Conservation (phyloP, 2,888 invertebrate species). For the Drosophila acutilabella region DNA sequence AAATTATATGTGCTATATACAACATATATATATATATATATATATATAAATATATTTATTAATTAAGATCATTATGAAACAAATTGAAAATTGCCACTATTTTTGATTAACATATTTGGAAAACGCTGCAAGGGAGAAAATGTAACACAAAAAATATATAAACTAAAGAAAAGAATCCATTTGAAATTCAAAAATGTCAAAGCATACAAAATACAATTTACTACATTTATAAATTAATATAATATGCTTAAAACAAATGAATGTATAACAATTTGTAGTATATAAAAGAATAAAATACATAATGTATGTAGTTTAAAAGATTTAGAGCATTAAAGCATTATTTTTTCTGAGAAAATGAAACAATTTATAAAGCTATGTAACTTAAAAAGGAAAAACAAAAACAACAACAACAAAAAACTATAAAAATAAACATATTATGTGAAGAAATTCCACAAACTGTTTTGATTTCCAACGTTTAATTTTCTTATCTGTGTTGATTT, state of each 20-base stretch:
- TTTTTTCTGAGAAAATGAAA: slow-evolving; percentile 78
- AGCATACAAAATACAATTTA: slow-evolving; percentile 61
- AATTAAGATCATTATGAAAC: slow-evolving; percentile 16
- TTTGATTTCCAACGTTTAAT: neutral
- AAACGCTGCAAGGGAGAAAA: slow-evolving; percentile 64
- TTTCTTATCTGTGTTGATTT: neutral
- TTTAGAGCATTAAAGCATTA: slow-evolving; percentile 59
- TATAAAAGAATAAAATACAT: slow-evolving; percentile 25
- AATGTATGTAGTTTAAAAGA: slow-evolving; percentile 51
- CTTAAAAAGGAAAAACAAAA: slow-evolving; percentile 37
- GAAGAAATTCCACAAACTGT: slow-evolving; percentile 18
- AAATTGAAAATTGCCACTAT: slow-evolving; percentile 54
- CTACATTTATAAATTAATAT: slow-evolving; percentile 52
- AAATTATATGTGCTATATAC: slow-evolving; percentile 63
- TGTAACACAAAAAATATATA: slow-evolving; percentile 16
- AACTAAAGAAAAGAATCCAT: slow-evolving; percentile 26
- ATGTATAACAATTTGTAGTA: slow-evolving; percentile 32
- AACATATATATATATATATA: slow-evolving; percentile 25
- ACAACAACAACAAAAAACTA: slow-evolving; percentile 21
- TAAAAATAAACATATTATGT: slow-evolving; percentile 66
- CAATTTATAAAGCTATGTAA: slow-evolving; percentile 59
- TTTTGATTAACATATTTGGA: slow-evolving; percentile 73
- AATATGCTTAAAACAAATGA: slow-evolving; percentile 43
- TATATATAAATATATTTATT: slow-evolving; percentile 19
- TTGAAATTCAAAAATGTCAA: slow-evolving; percentile 61